These are phyloP conservation scores for Tetrax tetrax DNA, from an alignment of 2,113 vertebrate species.

Conservation along the genomic window DNA sequence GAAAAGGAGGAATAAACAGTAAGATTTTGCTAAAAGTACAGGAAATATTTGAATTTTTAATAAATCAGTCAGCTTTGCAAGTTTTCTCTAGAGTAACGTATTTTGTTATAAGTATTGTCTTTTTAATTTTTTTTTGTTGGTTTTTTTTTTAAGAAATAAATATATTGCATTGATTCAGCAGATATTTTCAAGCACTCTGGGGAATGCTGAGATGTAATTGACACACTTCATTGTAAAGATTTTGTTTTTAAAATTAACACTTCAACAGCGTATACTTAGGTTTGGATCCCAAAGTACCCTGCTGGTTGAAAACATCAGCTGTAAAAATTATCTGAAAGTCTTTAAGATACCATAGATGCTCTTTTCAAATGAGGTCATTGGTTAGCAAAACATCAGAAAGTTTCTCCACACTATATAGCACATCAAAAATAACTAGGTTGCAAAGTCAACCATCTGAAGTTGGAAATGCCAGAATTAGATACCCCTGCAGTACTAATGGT, in stretches of 20 bases:
- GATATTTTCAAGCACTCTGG: not conserved
- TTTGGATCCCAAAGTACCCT: not conserved
- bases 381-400: constrained; percentile 24
- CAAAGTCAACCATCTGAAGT: constrained; percentile 24
- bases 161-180: not conserved
- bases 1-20: not conserved
- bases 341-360: not conserved
- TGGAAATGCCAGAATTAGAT: constrained; percentile 41
- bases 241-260: not conserved
- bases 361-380: constrained; percentile 12
- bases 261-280: constrained; percentile 2
- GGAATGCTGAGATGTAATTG: not conserved
- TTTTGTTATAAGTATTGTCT: not conserved
- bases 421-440: constrained; percentile 6
- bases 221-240: not conserved
- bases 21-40: not conserved
- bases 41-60: not conserved
- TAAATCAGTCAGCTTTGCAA: not conserved
- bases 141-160: not conserved
- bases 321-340: constrained; percentile 37
- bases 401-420: not conserved
- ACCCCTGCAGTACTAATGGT: constrained; percentile 37
- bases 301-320: not conserved
- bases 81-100: not conserved
- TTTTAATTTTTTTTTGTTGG: not conserved